Conservation (phyloP, 2,888 invertebrate genomes). For the Salticus scenicus region DNA sequence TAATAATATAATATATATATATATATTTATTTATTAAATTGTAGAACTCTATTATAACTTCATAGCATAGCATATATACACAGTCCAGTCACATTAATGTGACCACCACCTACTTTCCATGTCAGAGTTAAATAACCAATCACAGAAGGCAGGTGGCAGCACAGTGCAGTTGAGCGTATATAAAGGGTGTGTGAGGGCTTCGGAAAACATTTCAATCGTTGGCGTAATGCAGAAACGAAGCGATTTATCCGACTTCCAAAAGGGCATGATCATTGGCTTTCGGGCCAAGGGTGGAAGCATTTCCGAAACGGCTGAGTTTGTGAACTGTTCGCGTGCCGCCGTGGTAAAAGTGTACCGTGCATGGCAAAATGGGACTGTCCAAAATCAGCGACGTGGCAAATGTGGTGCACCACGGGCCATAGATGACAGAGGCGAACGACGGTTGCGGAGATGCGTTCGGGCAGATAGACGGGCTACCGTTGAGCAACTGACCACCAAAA, state of each 20-base stretch:
- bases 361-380: neutral
- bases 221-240: neutral
- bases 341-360: constrained; percentile 18
- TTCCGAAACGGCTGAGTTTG: neutral
- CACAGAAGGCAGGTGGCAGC: constrained; percentile 26
- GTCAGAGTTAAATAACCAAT: constrained; percentile 26
- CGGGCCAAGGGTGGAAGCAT: neutral
- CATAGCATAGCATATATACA: too few relatives aligned
- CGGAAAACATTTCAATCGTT: neutral
- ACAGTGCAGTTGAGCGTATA: constrained; percentile 19
- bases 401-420: neutral
- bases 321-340: neutral
- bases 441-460: neutral
- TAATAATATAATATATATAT: too few relatives aligned
- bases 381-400: constrained; percentile 17
- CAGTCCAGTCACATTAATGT: too few relatives aligned
- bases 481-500: too few relatives aligned
- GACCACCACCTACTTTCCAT: too few relatives aligned
- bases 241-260: neutral
- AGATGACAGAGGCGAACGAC: neutral
- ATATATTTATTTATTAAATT: too few relatives aligned
- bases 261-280: neutral
- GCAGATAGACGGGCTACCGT: neutral
- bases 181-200: neutral
- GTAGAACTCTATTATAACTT: too few relatives aligned